Base-by-base conservation (phyloP, 2,797 vertebrate species). In the Natrix natrix region DNA sequence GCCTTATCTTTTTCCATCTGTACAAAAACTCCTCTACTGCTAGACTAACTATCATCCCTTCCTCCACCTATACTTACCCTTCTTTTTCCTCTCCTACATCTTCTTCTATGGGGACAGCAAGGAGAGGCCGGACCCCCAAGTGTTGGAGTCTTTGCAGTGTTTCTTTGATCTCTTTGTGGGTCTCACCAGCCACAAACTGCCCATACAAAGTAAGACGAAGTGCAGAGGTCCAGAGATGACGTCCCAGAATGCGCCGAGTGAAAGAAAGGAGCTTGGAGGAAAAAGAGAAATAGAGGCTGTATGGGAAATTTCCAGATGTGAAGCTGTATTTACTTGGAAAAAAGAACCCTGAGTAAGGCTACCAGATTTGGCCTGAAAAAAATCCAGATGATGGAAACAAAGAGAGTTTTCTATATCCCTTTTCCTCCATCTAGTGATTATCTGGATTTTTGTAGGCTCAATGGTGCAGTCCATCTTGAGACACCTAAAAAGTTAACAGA, bases 171-270 rank as follows among this genome's bases (percentile, higher is more conserved):
- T 99, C 98, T 0, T 57, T 92, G 60, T 98, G 97, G 0, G 97
- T 98, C 96, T 99, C 98, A 0, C 99, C 99, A 0, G 98, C 99
- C 94, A 99, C 99, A 96, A 99, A 99, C 97, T 99, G 99, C 56
- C 98, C 98, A 0, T 99, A 93, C 7, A 93, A 54, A 8, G 93
- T 93, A 17, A 99, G 56, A 98, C 95, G 1, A 98, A 98, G 48
- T 2, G 88, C 17, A 7, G 14, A 22, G 5, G 37, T 74, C 91
- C 88, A 88, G 6, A 88, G n/a, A 24, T 48, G 86, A 8, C 17
- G 55, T 7, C 91, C 91, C 63, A 87, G 55, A 61, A 92, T 13
- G 2, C 17, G 12, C 28, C 48, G 86, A 90, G 91, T 56, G 57
- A 28, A 3, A 2, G 91, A 90, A 83, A 92, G 91, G 61, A 89